A percentile compares a stretch with the other conserved stretches of the same genome.
phyloP scores from a whole-genome alignment of 2,113 vertebrate species.

The Thunnus maccoyii region DNA sequence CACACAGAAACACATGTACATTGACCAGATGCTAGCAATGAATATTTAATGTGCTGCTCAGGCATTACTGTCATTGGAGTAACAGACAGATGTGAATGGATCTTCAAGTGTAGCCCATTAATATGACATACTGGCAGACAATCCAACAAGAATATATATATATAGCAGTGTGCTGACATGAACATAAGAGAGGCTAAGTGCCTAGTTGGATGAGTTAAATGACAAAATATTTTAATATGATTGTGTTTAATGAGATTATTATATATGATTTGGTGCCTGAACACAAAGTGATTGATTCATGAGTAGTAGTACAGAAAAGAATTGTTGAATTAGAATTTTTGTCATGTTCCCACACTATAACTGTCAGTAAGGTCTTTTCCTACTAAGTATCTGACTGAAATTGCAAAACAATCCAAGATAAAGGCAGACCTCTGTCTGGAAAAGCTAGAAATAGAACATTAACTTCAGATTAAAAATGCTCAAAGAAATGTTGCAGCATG shows the following conservation, averaged over 20 bases:
- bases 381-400: neutral
- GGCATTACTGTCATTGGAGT: slow-evolving; percentile 38
- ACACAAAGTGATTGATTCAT: neutral
- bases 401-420: neutral
- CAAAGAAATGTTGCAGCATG: neutral
- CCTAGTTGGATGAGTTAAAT: neutral
- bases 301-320: no score
- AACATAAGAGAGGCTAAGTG: neutral
- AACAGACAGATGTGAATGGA: slow-evolving; percentile 52
- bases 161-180: neutral
- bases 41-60: slow-evolving; percentile 65
- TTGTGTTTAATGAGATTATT: neutral
- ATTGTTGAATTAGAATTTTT: neutral
- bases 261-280: neutral
- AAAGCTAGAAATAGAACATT: neutral
- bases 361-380: neutral
- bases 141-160: slow-evolving; percentile 3
- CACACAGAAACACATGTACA: slow-evolving; percentile 29
- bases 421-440: neutral
- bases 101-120: slow-evolving; percentile 26
- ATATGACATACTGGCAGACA: slow-evolving; percentile 27
- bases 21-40: slow-evolving; percentile 60
- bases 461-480: no score
- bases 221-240: neutral
- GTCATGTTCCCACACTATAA: neutral